These are phyloP conservation scores for Dromococcyx pavoninus DNA, from an alignment of 2,797 vertebrate species.

Conservation along the genomic window DNA sequence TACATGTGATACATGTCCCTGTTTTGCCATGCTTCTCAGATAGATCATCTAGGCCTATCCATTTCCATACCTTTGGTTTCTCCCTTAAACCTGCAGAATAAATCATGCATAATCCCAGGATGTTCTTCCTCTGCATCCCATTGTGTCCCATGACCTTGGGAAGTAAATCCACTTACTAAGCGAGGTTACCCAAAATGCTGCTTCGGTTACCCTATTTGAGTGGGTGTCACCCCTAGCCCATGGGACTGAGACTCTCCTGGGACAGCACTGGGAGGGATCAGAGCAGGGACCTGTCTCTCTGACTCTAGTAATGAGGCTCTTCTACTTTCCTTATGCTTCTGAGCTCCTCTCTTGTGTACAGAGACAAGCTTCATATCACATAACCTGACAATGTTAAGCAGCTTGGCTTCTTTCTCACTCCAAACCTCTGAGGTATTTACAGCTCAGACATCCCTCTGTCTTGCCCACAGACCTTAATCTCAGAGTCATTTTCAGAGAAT, in stretches of 20 bases:
- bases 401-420: background rate
- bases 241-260: too few relatives aligned
- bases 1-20: background rate
- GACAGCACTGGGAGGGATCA: background rate
- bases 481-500: background rate
- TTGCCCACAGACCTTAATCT: background rate
- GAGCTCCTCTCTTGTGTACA: background rate
- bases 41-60: accelerated
- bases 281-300: accelerated
- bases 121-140: background rate
- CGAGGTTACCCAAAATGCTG: background rate
- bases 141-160: accelerated
- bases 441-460: background rate
- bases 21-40: background rate
- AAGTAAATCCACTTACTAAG: background rate
- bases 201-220: background rate
- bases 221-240: background rate
- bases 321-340: background rate
- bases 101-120: too few relatives aligned
- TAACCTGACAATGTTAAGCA: background rate
- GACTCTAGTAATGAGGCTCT: background rate
- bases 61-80: background rate
- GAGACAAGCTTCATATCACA: background rate
- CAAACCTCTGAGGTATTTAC: background rate
- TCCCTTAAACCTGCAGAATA: accelerated